Base-by-base conservation (phyloP, 92 coral and sea anemone species). In the Epizoanthus scotinus region DNA sequence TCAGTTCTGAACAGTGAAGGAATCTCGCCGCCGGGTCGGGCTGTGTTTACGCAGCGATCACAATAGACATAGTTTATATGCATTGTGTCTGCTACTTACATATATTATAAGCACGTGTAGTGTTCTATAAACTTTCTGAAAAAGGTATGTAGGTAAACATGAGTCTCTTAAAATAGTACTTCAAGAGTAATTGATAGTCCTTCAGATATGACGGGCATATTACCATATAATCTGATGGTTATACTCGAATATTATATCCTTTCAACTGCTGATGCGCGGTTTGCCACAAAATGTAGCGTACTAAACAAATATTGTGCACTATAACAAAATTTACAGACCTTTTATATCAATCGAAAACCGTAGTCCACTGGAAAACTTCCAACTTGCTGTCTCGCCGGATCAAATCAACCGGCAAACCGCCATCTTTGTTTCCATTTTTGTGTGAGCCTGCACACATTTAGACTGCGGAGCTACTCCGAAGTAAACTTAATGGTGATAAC, bases 391-490 rank as follows among this genome's bases (percentile, higher is more conserved):
- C 4, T 38, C 27, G 40, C 13, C 67, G 31, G 27, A n/a, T 60
- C 26, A 60, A 60, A 25, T 62, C 67, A 15, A 62, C 69, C 69
- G 69, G 69, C 3, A 17, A 15, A 8, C 28, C 65, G 47, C 69
- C 73, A 68, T 68, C 52, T 68, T 68, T 68, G 73, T 68, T 68
- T 68, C 73, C 5, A 19, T 34, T 36, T 0, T 8, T 2, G 8
- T 34, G n/a, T 22, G 73, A 42, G 55, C 36, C 73, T 20, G 56
- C 73, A 20, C 56, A n/a, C 73, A 4, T 42, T 44, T 38, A 12
- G 73, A 9, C 68, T 59, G 68, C 81, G 81, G 81, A 31, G 10
- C 36, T 75, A n/a, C 54, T 18, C 31, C 6, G 24, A 36, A 21
- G 17, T 56, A 58, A 74, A 57, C 67, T n/a, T n/a, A 21, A 21